Conservation (phyloP, 2,797 vertebrate genomes). For the Enteromius trimaculatus region DNA sequence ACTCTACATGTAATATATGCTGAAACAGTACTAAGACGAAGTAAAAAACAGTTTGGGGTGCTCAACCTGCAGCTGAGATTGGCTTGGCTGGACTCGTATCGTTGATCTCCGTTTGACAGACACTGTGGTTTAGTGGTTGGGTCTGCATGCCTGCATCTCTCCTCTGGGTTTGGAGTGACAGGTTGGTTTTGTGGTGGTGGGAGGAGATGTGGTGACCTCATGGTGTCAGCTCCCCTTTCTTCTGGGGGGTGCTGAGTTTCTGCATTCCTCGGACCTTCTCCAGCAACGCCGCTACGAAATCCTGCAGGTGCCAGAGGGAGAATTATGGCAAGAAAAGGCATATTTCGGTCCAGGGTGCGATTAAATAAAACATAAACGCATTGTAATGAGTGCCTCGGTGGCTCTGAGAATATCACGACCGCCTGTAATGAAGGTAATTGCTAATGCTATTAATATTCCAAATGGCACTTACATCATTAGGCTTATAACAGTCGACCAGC, state of each 20-base stretch:
- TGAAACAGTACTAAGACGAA: conserved; percentile 56
- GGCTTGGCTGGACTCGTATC: conserved; percentile 57
- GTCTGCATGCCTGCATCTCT: conserved; percentile 55
- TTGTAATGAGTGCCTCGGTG: background rate
- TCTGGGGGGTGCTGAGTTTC: conserved; percentile 83
- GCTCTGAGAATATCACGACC: conserved; percentile 5
- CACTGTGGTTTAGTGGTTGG: conserved; percentile 58
- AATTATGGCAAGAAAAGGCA: background rate
- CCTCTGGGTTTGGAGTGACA: conserved; percentile 48
- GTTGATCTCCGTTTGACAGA: conserved; percentile 51
- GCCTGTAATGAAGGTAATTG: conserved; percentile 10
- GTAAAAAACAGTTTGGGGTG: conserved; percentile 54
- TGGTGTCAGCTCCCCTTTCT: conserved; percentile 72
- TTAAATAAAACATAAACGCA: conserved; percentile 6
- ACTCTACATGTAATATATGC: conserved; percentile 59
- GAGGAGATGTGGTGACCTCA: conserved; percentile 49
- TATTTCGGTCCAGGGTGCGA: background rate
- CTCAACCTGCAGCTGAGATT: conserved; percentile 62
- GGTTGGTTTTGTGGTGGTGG: conserved; percentile 48
- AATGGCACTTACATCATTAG: conserved; percentile 77
- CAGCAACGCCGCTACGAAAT: conserved; percentile 79
- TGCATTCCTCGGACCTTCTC: conserved; percentile 85
- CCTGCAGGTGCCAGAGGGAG: conserved; percentile 60
- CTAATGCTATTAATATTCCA: conserved; percentile 16
- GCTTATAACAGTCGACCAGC: conserved; percentile 84